Evolutionary conservation across 2,797 vertebrate species (phyloP).

Genomic region (Bradypodion ventrale): DNA sequence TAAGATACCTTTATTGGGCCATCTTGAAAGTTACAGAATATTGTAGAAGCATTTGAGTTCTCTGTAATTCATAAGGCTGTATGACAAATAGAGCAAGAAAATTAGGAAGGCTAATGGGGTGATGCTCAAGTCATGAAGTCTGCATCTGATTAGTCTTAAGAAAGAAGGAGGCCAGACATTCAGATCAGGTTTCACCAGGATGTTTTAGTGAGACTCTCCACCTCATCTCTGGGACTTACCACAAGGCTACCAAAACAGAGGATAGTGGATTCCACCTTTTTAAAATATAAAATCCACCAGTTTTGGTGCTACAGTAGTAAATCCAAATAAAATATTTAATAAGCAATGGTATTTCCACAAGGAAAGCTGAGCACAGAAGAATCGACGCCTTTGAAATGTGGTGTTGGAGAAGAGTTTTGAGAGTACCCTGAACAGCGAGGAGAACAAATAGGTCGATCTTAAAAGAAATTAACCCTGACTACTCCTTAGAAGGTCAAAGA

Average conservation of each 20-base stretch:
- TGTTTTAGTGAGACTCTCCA: not conserved
- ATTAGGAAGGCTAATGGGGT: not conserved
- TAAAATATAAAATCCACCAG: not conserved
- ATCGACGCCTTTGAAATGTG: no score
- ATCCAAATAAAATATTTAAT: conserved; percentile 1
- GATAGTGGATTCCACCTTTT: not conserved
- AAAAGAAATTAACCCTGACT: no score
- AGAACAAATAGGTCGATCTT: no score
- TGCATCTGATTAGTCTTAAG: not conserved
- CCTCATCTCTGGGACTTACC: not conserved
- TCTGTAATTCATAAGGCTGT: not conserved
- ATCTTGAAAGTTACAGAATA: not conserved
- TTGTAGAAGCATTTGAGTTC: not conserved
- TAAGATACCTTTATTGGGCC: not conserved
- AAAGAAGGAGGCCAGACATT: not conserved
- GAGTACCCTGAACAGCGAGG: no score
- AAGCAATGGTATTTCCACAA: not conserved
- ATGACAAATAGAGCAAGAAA: not conserved
- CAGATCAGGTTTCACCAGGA: not conserved
- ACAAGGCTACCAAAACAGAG: not conserved
- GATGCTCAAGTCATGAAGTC: not conserved
- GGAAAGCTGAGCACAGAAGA: no score
- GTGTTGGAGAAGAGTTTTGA: no score
- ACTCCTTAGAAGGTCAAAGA: no score
- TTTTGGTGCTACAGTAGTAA: conserved; percentile 3